phyloP scores from a whole-genome alignment of 2,888 invertebrate species.

The Bursaphelenchus okinawaensis region DNA sequence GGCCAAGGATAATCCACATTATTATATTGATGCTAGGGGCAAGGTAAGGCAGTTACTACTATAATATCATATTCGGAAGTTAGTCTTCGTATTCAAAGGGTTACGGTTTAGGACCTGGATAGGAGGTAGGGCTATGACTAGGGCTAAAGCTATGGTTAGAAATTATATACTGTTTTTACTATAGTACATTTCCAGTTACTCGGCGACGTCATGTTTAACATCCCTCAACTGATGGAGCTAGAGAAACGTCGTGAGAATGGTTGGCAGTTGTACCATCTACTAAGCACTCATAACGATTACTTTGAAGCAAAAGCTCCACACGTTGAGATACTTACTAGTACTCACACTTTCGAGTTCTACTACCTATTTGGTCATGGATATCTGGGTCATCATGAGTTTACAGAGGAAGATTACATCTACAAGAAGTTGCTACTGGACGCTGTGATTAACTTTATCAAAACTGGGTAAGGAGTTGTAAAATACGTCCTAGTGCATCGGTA shows the following conservation, averaged over 20 bases:
- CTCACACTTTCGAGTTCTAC: not conserved
- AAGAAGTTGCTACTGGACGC: not conserved
- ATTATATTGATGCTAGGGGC: conserved; percentile 18
- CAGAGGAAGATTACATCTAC: not conserved
- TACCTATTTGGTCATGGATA: not conserved
- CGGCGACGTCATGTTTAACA: conserved; percentile 27
- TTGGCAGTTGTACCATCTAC: conserved; percentile 13
- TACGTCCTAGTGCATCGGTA: too few species aligned
- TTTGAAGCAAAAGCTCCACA: not conserved
- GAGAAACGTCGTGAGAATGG: conserved; percentile 20
- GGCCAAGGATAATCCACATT: not conserved
- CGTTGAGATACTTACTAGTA: not conserved
- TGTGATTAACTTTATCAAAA: not conserved
- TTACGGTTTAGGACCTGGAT: too few species aligned
- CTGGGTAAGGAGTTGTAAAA: not conserved
- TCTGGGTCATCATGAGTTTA: not conserved
- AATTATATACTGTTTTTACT: too few species aligned
- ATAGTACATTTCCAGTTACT: conserved; percentile 25
- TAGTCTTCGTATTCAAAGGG: too few species aligned
- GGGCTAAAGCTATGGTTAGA: too few species aligned
- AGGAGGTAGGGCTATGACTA: too few species aligned
- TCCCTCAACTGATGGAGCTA: conserved; percentile 28
- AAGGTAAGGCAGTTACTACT: conserved; percentile 12
- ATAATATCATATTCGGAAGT: not conserved
- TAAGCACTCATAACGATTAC: not conserved